A percentile compares a stretch with the other conserved stretches of the same genome.
These are phyloP conservation scores for Mormyrus iriodes DNA, from an alignment of 2,113 vertebrate species.

Conservation along the genomic window DNA sequence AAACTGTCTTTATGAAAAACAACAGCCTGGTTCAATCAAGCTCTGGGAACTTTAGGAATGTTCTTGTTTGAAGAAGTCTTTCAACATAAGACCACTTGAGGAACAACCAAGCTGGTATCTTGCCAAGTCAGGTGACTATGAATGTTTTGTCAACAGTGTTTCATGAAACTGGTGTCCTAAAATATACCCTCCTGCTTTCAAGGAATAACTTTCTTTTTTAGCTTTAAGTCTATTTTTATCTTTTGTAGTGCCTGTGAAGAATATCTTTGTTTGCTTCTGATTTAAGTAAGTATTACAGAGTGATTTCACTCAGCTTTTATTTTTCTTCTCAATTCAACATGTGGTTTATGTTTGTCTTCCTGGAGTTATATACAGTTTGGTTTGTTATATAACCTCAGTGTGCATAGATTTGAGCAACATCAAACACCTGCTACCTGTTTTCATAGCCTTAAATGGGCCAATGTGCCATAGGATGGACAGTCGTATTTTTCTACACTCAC, in stretches of 20 bases:
- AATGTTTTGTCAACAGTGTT: constrained; percentile 8
- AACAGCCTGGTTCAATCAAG: constrained; percentile 29
- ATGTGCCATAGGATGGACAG: not conserved
- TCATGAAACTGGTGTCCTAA: constrained; percentile 41
- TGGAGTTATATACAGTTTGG: not conserved
- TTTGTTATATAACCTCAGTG: not conserved
- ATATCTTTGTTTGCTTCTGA: not conserved
- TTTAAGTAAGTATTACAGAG: not conserved
- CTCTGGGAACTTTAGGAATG: constrained; percentile 12
- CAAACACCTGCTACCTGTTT: not conserved
- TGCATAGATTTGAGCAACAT: not conserved
- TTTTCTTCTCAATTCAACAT: not conserved
- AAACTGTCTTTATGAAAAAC: constrained; percentile 21
- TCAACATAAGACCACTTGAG: not conserved
- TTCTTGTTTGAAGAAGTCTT: constrained; percentile 2
- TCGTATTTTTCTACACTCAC: not conserved
- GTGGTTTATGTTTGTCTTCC: constrained; percentile 23
- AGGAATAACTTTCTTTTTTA: constrained; percentile 13
- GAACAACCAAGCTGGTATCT: not conserved
- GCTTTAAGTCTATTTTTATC: not conserved
- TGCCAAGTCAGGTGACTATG: not conserved
- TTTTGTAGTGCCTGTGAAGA: not conserved
- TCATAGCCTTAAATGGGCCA: not conserved
- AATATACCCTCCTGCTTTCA: constrained; percentile 32
- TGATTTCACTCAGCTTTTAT: not conserved